Evolutionary conservation across 2,113 vertebrate genomes (phyloP).

Genomic region (Cricetomys ansorgei): DNA sequence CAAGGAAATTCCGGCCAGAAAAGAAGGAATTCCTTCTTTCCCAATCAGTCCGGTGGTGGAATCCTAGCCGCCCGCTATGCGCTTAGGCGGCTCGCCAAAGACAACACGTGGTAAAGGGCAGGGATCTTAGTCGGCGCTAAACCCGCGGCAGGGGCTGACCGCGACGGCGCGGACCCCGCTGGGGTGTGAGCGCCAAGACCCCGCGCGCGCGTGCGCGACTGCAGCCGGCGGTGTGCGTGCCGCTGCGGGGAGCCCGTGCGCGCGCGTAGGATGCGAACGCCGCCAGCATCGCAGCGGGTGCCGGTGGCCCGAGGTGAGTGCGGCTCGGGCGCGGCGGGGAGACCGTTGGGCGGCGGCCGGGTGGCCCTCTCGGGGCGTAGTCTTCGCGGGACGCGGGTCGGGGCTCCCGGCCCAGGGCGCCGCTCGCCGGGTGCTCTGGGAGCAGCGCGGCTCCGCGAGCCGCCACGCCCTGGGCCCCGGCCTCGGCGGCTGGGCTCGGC

Average conservation of each 20-base stretch:
- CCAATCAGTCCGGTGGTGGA: background rate
- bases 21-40: background rate
- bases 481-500: accelerated
- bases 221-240: background rate
- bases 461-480: background rate
- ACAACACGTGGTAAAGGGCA: too few relatives aligned
- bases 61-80: background rate
- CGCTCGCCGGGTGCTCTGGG: background rate
- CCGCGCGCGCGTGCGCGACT: background rate
- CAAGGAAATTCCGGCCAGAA: background rate
- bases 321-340: accelerated
- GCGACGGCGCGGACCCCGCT: accelerated
- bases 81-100: background rate
- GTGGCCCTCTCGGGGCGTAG: background rate
- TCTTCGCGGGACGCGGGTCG: background rate
- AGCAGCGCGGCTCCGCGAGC: background rate
- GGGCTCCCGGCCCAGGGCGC: background rate
- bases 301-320: slow-evolving; percentile 1
- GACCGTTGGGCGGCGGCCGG: background rate
- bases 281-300: background rate
- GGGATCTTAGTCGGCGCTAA: too few relatives aligned
- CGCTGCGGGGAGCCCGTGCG: slow-evolving; percentile 45
- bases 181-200: background rate
- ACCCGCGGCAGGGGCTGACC: background rate
- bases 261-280: background rate